These are phyloP conservation scores for Drosophila pseudotakahashii DNA, from an alignment of 2,888 invertebrate species.

Conservation along the genomic window DNA sequence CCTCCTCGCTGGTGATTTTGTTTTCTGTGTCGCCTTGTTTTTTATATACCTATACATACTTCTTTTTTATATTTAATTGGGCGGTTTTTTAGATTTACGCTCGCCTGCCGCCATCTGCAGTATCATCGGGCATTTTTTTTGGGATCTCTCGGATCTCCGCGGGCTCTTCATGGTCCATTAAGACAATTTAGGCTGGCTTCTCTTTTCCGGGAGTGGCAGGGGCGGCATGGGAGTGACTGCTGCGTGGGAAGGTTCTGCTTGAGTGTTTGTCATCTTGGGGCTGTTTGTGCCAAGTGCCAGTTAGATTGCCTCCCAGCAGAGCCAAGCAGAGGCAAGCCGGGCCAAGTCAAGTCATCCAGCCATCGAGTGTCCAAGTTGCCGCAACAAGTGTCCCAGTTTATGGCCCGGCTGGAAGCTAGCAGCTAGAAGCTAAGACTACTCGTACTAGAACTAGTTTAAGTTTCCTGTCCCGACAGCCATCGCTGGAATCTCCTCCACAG, in stretches of 20 bases:
- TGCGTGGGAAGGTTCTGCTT: conserved; percentile 69
- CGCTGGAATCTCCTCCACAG: conserved; percentile 41
- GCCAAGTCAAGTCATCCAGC: conserved; percentile 50
- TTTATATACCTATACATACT: conserved; percentile 21
- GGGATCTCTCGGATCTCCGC: conserved; percentile 22
- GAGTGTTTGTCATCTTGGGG: conserved; percentile 58
- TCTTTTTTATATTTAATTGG: conserved; percentile 66
- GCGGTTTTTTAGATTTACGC: conserved; percentile 64
- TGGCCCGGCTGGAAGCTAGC: conserved; percentile 42
- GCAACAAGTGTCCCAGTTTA: conserved; percentile 78
- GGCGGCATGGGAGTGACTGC: conserved; percentile 24
- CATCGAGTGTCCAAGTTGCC: conserved; percentile 57
- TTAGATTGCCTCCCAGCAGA: conserved; percentile 66
- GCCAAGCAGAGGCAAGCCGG: conserved; percentile 41
- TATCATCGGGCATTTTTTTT: conserved; percentile 22
- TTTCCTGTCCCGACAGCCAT: conserved; percentile 65
- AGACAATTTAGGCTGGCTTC: conserved; percentile 72
- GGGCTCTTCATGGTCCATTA: conserved; percentile 77
- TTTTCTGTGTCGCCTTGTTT: conserved; percentile 47
- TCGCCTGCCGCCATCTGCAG: conserved; percentile 59
- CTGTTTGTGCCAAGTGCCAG: conserved; percentile 10
- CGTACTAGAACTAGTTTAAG: conserved; percentile 77
- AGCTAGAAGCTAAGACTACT: conserved; percentile 12
- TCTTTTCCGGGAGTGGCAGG: conserved; percentile 45
- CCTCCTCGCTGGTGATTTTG: conserved; percentile 37